These are phyloP conservation scores for Epinotia ramella DNA, from an alignment of 2,888 invertebrate species.

Conservation along the genomic window DNA sequence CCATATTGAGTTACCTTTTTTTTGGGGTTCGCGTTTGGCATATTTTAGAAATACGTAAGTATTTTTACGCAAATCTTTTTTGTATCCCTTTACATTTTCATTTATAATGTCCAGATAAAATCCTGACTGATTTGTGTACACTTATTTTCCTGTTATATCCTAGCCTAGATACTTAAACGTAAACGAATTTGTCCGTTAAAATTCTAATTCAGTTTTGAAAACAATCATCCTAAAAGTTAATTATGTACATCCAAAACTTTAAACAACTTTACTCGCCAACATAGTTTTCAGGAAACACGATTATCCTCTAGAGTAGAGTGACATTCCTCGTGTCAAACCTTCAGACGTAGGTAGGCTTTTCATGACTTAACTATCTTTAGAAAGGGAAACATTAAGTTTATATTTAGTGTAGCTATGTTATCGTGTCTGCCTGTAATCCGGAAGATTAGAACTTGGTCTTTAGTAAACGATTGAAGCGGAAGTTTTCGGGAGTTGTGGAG, in stretches of 20 bases:
- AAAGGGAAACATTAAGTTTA: slow-evolving; percentile 13
- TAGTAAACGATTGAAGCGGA: slow-evolving; percentile 8
- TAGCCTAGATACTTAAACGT: too few relatives aligned
- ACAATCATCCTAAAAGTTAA: neutral
- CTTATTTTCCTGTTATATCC: too few relatives aligned
- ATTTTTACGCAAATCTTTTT: too few relatives aligned
- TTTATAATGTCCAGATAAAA: too few relatives aligned
- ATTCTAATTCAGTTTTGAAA: too few relatives aligned
- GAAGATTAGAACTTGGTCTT: slow-evolving; percentile 14
- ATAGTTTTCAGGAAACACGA: neutral
- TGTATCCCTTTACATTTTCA: too few relatives aligned
- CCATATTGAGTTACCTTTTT: too few relatives aligned
- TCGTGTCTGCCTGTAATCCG: neutral
- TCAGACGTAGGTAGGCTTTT: slow-evolving; percentile 12
- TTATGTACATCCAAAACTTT: neutral
- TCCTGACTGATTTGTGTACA: too few relatives aligned
- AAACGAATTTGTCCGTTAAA: too few relatives aligned
- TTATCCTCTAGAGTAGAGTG: slow-evolving; percentile 9
- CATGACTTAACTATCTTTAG: slow-evolving; percentile 18
- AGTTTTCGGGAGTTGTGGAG: neutral
- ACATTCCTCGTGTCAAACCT: slow-evolving; percentile 29
- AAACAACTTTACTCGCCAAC: slow-evolving; percentile 8
- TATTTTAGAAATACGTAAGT: too few relatives aligned
- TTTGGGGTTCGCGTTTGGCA: too few relatives aligned
- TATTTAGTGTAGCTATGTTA: neutral